Base-by-base conservation (phyloP, 2,113 vertebrate genomes). In the Phaethornis superciliosus region DNA sequence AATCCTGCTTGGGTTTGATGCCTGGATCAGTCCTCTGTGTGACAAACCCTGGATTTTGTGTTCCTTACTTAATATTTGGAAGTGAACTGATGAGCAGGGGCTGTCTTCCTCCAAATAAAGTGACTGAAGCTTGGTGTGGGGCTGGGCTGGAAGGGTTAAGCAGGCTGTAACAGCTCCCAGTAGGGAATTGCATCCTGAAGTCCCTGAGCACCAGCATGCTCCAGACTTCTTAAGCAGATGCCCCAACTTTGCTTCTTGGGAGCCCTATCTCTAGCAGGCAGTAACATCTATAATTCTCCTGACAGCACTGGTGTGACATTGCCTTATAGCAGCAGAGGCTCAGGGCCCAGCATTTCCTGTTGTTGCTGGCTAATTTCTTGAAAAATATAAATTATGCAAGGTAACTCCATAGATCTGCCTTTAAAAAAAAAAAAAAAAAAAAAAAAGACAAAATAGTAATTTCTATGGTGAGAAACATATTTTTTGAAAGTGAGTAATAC, bases 381-480 rank as follows among this genome's bases (percentile, higher is more conserved):
- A 85, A 93, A 88, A 92, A 68, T 67, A 44, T 85, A 93, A 97
- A 94, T 91, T 74, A 89, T 65, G 65, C 40, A 87, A 90, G 75
- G 70, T 93, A 95, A 95, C 85, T 88, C 49, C 27, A 40, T 42
- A 71, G 82, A 81, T 93, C 89, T 89, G 70, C 64, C 82, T 95
- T 96, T 4, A 6, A 63, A 80, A 90, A 70, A 68, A 65, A 42
- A 3, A 2, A 6, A 24, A 85, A 42, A 23, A 10, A 49, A 23
- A 23, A 10, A 24, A 23, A 22, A 54, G 93, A 88, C 80, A 89
- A 88, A 91, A 59, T 93, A 95, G 89, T 90, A 78, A 82, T 92
- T 96, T 74, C 91, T 93, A 96, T 47, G 52, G 92, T 71, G 91
- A 96, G 93, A 93, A 95, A 93, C 22, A 8, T 97, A 94, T 94